Conservation (phyloP, 2,797 vertebrate species). For the Tapirus indicus region DNA sequence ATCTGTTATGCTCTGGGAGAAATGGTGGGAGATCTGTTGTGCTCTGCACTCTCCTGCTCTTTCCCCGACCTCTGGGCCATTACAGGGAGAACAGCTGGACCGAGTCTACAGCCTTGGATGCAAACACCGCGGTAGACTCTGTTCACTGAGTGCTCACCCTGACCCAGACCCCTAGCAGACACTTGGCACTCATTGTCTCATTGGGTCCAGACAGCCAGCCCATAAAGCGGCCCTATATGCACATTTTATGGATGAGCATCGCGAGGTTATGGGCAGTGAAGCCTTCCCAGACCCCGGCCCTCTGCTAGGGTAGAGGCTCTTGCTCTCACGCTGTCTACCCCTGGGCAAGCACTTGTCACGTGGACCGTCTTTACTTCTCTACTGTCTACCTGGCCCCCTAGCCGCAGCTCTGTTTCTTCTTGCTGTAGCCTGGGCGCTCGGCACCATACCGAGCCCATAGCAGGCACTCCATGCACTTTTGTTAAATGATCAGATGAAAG, state of each 20-base stretch:
- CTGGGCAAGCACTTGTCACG: background rate
- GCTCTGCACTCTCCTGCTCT: rapidly evolving
- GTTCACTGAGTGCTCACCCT: rapidly evolving
- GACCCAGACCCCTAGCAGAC: background rate
- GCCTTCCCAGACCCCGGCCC: rapidly evolving
- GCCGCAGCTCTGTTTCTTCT: background rate
- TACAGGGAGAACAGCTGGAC: background rate
- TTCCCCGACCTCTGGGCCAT: rapidly evolving
- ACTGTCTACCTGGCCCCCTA: rapidly evolving
- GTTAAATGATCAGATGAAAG: background rate
- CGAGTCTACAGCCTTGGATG: rapidly evolving
- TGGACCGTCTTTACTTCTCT: background rate
- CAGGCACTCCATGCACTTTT: rapidly evolving
- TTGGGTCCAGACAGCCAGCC: background rate
- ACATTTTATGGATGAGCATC: background rate
- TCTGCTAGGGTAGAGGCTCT: background rate
- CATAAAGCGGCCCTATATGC: rapidly evolving
- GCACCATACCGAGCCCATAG: rapidly evolving
- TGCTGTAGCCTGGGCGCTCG: background rate
- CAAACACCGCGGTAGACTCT: rapidly evolving
- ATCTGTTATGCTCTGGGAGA: background rate
- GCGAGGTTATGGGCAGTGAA: background rate
- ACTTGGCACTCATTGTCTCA: background rate
- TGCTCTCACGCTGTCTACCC: rapidly evolving
- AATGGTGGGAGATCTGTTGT: rapidly evolving